Evolutionary conservation across 1,140 invertebrate genomes (phyloP).

Genomic region (Neodiprion fabricii): DNA sequence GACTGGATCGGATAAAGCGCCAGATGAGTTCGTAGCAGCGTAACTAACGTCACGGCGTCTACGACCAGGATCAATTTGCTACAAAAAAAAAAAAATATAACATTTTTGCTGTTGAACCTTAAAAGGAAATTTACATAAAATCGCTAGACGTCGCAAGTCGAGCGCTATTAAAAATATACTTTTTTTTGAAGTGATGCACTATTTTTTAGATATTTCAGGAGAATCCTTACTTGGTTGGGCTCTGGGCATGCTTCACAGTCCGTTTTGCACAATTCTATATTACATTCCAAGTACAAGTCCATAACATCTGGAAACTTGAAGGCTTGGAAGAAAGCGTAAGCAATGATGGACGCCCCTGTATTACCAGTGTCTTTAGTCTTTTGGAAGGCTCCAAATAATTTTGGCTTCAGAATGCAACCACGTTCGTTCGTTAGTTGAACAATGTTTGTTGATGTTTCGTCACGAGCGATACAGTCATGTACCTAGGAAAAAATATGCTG

Average conservation of each 20-base stretch:
- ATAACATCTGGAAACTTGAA: slow-evolving; percentile 90
- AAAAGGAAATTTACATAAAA: background rate
- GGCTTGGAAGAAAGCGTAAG: slow-evolving; percentile 82
- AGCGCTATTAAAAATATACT: background rate
- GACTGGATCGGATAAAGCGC: slow-evolving; percentile 63
- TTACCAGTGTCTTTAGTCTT: slow-evolving; percentile 78
- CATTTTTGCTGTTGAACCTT: background rate
- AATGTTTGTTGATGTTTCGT: slow-evolving; percentile 68
- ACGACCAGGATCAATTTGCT: slow-evolving; percentile 68
- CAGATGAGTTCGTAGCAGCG: slow-evolving; percentile 48
- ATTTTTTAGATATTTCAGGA: background rate
- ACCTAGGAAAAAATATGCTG: slow-evolving; percentile 52
- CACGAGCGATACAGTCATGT: slow-evolving; percentile 78
- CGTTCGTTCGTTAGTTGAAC: slow-evolving; percentile 77
- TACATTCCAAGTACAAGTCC: slow-evolving; percentile 85
- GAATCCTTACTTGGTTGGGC: slow-evolving; percentile 62
- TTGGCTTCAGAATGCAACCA: slow-evolving; percentile 83
- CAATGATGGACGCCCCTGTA: slow-evolving; percentile 77
- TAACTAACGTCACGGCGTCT: slow-evolving; percentile 63
- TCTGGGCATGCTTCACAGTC: slow-evolving; percentile 78
- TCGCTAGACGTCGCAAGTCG: background rate
- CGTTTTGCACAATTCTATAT: slow-evolving; percentile 83
- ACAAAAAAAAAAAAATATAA: slow-evolving; percentile 28
- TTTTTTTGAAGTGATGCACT: background rate
- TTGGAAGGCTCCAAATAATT: slow-evolving; percentile 83